Conservation (phyloP, 1,140 invertebrate species). For the Epicauta chinensis region DNA sequence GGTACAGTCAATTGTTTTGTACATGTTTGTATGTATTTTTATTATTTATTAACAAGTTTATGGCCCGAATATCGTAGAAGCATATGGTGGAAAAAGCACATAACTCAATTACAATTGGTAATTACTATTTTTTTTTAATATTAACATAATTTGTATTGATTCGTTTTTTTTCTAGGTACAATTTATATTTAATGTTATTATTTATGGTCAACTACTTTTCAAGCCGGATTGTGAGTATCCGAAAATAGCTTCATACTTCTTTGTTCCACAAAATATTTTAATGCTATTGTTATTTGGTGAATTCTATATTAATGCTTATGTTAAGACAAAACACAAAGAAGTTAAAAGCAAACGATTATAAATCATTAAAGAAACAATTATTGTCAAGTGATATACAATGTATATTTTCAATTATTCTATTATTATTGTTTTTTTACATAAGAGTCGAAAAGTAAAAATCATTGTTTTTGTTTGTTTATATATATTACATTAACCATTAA, state of each 20-base stretch:
- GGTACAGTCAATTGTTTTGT: conserved; percentile 66
- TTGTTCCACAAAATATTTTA: conserved; percentile 64
- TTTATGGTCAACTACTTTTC: conserved; percentile 60
- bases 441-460: no score
- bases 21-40: conserved; percentile 74
- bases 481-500: no score
- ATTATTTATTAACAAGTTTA: conserved; percentile 64
- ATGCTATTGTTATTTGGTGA: conserved; percentile 78
- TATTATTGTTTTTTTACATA: no score
- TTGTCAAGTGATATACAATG: no score
- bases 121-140: conserved; percentile 24
- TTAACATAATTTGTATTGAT: not conserved
- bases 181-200: conserved; percentile 65
- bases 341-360: not conserved
- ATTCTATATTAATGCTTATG: conserved; percentile 79
- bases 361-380: no score
- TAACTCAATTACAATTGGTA: conserved; percentile 65
- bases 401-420: no score
- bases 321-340: conserved; percentile 29
- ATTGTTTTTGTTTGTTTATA: no score
- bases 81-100: conserved; percentile 68
- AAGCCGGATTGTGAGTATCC: conserved; percentile 69
- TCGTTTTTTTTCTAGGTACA: conserved; percentile 46
- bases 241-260: conserved; percentile 49
- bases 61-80: conserved; percentile 54